phyloP scores from a whole-genome alignment of 2,113 vertebrate genomes.

The Halcyon senegalensis region DNA sequence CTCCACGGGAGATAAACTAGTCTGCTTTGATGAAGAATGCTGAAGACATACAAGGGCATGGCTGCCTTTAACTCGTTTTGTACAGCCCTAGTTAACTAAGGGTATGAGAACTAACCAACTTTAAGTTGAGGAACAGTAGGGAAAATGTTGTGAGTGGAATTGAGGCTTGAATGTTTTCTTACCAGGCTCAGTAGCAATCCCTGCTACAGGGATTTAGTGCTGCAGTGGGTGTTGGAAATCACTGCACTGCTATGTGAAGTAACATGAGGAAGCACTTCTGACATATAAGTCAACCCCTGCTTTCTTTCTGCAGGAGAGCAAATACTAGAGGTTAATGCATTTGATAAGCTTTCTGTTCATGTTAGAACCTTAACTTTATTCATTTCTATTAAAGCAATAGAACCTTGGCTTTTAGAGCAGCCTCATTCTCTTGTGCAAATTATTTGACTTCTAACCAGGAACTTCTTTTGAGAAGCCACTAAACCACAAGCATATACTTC shows the following conservation, averaged over 20 bases:
- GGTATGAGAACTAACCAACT: too few species aligned
- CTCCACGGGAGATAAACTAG: background rate
- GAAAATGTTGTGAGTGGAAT: background rate
- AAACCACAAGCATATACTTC: background rate
- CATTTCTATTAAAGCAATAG: background rate
- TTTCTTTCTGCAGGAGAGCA: background rate
- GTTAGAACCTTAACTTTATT: background rate
- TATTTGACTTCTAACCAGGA: background rate
- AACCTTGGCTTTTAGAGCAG: background rate
- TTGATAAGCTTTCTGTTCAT: background rate
- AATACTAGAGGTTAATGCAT: background rate
- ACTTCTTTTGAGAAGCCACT: background rate
- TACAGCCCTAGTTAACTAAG: too few species aligned
- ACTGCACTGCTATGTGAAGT: background rate
- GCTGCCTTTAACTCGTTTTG: too few species aligned
- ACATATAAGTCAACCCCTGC: background rate
- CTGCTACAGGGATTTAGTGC: background rate
- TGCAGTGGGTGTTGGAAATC: background rate
- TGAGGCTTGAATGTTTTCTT: background rate
- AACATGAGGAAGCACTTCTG: accelerated
- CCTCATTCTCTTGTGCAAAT: background rate
- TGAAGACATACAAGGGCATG: accelerated
- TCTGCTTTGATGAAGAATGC: background rate
- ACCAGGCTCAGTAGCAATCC: background rate
- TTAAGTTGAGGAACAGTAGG: background rate